A percentile compares a stretch with the other conserved stretches of the same genome.
Evolutionary conservation across 2,888 invertebrate genomes (phyloP).

Genomic region (Acrobasis repandana): DNA sequence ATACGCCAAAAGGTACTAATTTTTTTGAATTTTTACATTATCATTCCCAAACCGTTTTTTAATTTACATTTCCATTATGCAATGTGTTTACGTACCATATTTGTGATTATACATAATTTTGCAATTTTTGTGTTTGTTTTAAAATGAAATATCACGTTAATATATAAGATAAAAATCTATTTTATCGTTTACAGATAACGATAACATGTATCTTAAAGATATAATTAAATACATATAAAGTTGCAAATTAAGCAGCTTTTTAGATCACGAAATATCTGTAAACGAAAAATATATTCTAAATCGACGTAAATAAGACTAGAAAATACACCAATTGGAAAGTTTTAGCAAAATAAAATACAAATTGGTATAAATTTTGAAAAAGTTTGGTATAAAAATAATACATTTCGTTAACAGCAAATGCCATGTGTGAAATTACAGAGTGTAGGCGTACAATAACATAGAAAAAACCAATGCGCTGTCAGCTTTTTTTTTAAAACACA

Average conservation of each 20-base stretch:
- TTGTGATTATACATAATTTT: slow-evolving; percentile 12
- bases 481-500: slow-evolving; percentile 38
- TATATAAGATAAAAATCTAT: neutral
- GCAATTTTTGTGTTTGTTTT: slow-evolving; percentile 10
- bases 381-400: slow-evolving; percentile 32
- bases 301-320: slow-evolving; percentile 53
- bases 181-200: slow-evolving; percentile 2
- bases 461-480: slow-evolving; percentile 66
- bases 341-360: slow-evolving; percentile 27
- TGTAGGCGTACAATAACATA: slow-evolving; percentile 63
- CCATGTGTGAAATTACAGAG: slow-evolving; percentile 70
- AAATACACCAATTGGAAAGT: slow-evolving; percentile 67
- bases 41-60: slow-evolving; percentile 40
- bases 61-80: slow-evolving; percentile 43
- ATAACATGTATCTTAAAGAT: neutral
- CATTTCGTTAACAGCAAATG: slow-evolving; percentile 66
- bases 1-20: slow-evolving; percentile 70
- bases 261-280: neutral
- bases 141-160: neutral
- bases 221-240: neutral
- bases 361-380: slow-evolving; percentile 38
- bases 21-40: slow-evolving; percentile 48
- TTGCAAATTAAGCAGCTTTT: neutral
- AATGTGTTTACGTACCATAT: slow-evolving; percentile 19
- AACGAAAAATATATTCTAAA: slow-evolving; percentile 11